phyloP scores from a whole-genome alignment of 2,888 invertebrate genomes.

The Andrena minutula region DNA sequence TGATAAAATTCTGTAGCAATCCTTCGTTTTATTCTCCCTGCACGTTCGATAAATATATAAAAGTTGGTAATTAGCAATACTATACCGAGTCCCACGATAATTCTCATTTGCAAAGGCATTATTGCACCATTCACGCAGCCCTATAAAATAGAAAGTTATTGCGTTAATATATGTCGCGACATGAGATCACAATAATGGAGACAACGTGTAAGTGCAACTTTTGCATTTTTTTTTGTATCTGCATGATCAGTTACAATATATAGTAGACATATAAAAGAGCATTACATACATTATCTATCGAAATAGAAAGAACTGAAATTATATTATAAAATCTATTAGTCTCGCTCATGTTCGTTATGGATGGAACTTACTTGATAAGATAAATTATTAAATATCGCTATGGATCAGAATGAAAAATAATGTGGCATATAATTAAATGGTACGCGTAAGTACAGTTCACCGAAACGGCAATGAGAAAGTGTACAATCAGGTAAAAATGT shows the following conservation, averaged over 20 bases:
- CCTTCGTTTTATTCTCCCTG: neutral
- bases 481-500: conserved; percentile 8
- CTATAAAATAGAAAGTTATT: conserved; percentile 10
- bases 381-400: conserved; percentile 32
- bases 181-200: conserved; percentile 14
- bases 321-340: conserved; percentile 22
- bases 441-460: conserved; percentile 32
- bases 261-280: conserved; percentile 31
- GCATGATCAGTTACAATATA: conserved; percentile 23
- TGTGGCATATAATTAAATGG: conserved; percentile 10
- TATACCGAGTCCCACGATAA: conserved; percentile 2
- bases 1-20: conserved; percentile 31
- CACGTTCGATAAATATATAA: conserved; percentile 27
- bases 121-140: neutral
- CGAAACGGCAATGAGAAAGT: conserved; percentile 15
- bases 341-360: conserved; percentile 7
- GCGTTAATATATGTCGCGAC: conserved; percentile 12
- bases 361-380: conserved; percentile 23
- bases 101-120: conserved; percentile 9
- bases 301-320: conserved; percentile 29
- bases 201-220: conserved; percentile 7
- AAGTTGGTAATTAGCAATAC: conserved; percentile 33
- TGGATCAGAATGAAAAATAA: conserved; percentile 32
- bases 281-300: conserved; percentile 28
- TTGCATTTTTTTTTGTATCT: conserved; percentile 33